Evolutionary conservation across 2,888 invertebrate species (phyloP).

Genomic region (Clepsis dumicolana): DNA sequence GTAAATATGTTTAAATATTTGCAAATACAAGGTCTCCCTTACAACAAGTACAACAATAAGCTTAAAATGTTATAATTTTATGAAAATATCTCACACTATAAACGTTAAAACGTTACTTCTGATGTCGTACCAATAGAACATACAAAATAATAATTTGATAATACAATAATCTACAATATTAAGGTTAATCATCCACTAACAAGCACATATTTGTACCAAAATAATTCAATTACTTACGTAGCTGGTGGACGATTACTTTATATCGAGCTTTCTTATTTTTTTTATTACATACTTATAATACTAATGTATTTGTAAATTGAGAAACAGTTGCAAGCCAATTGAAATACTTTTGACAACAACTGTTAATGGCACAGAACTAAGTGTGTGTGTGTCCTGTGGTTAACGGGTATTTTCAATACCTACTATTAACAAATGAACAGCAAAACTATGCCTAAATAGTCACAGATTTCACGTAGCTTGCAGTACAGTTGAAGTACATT

Average conservation of each 20-base stretch:
- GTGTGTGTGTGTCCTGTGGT: too few relatives aligned
- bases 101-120: not conserved
- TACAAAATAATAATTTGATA: not conserved
- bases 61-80: not conserved
- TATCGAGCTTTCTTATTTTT: not conserved
- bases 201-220: not conserved
- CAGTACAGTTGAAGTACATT: not conserved
- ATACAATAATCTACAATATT: not conserved
- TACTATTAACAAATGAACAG: not conserved
- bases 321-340: not conserved
- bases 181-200: not conserved
- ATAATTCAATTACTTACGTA: not conserved
- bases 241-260: conserved; percentile 4
- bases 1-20: conserved; percentile 21
- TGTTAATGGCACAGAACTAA: too few relatives aligned
- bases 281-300: not conserved
- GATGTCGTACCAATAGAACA: not conserved
- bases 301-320: not conserved
- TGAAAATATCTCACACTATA: conserved; percentile 18
- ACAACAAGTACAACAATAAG: conserved; percentile 8
- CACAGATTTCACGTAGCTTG: not conserved
- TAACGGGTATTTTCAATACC: too few relatives aligned
- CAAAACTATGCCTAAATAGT: not conserved
- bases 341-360: not conserved
- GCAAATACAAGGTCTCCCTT: conserved; percentile 20